A percentile compares a stretch with the other conserved stretches of the same genome.
Evolutionary conservation across 2,888 invertebrate species (phyloP).

Genomic region (Scaptomyza parva): DNA sequence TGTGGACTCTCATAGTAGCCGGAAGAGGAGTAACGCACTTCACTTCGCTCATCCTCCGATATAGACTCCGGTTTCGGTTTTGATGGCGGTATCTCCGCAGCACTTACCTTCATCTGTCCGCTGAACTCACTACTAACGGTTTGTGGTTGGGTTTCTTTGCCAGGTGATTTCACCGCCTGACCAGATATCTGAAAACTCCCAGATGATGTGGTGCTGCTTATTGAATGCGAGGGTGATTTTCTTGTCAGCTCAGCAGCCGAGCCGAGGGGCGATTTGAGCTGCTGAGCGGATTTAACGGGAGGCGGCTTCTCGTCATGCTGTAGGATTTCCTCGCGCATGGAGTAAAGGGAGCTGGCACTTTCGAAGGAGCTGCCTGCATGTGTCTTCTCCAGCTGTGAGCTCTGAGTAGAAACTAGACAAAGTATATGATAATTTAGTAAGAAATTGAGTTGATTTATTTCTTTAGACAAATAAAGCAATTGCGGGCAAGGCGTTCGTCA

Average conservation of each 20-base stretch:
- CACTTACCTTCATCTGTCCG: constrained; percentile 38
- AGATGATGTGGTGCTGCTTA: constrained; percentile 87
- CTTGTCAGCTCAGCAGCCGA: constrained; percentile 61
- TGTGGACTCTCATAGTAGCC: constrained; percentile 91
- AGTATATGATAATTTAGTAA: neutral
- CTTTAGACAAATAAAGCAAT: constrained; percentile 68
- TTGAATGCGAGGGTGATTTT: constrained; percentile 86
- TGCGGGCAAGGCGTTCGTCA: constrained; percentile 82
- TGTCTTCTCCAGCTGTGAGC: constrained; percentile 86
- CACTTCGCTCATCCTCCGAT: constrained; percentile 89
- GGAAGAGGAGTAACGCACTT: constrained; percentile 89
- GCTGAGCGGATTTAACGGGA: constrained; percentile 18
- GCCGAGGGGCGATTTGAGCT: constrained; percentile 63
- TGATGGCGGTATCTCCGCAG: constrained; percentile 23
- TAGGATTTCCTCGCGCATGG: constrained; percentile 90
- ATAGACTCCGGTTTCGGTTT: constrained; percentile 86
- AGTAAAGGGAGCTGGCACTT: constrained; percentile 93
- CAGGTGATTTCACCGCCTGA: constrained; percentile 63
- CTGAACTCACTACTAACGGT: constrained; percentile 43
- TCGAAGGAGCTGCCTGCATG: constrained; percentile 95
- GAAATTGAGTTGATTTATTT: neutral
- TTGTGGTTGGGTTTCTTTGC: constrained; percentile 59
- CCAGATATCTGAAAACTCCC: constrained; percentile 85
- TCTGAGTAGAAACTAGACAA: constrained; percentile 83
- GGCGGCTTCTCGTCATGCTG: constrained; percentile 80